Percentiles rank a stretch among this genome's conserved stretches.
These are phyloP conservation scores for Tapirus terrestris DNA, from an alignment of 2,113 vertebrate species.

Conservation along the genomic window DNA sequence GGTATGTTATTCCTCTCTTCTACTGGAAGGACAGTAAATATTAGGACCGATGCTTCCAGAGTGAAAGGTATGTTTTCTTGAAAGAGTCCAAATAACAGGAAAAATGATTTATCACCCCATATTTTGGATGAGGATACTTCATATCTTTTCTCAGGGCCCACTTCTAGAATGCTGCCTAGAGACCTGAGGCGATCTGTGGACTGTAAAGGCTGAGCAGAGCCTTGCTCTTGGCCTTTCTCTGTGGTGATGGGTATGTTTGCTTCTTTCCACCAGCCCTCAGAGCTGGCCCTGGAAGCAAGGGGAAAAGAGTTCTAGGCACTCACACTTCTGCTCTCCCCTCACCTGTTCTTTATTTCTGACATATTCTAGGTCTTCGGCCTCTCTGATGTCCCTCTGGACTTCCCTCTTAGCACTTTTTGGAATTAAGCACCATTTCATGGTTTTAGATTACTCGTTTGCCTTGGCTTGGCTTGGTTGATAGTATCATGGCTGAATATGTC, in stretches of 20 bases:
- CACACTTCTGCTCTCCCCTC: neutral
- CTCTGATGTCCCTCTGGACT: neutral
- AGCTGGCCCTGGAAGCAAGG: neutral
- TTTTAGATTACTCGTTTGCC: neutral
- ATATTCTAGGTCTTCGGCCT: neutral
- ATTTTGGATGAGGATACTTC: neutral
- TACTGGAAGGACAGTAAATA: neutral
- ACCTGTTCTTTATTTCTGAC: neutral
- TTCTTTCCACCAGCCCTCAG: neutral
- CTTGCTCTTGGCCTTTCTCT: neutral
- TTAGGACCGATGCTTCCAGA: neutral
- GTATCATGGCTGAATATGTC: neutral
- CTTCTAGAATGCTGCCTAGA: neutral
- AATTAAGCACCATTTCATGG: neutral
- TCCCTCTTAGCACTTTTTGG: neutral
- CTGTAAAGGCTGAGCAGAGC: neutral
- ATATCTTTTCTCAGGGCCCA: neutral
- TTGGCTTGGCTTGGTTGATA: neutral
- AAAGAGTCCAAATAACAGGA: neutral
- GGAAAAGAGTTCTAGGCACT: neutral
- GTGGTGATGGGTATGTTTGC: neutral
- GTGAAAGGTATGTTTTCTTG: neutral
- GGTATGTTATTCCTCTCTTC: neutral
- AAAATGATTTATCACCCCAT: neutral
- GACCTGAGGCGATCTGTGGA: neutral